These are phyloP conservation scores for Ctenopoma multispine DNA, from an alignment of 2,797 vertebrate genomes.

Conservation along the genomic window DNA sequence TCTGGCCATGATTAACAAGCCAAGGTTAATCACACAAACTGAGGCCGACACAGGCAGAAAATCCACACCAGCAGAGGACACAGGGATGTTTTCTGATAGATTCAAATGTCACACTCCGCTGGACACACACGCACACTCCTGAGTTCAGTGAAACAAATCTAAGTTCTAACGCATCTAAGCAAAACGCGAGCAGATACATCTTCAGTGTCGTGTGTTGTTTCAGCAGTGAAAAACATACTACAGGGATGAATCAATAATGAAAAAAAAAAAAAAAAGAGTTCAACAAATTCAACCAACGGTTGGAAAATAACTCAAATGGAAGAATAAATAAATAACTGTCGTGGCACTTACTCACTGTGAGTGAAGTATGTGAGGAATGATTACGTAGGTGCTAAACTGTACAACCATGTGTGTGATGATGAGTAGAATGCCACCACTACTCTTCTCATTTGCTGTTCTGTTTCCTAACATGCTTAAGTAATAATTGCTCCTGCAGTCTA, in stretches of 20 bases:
- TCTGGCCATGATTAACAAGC: constrained; percentile 1
- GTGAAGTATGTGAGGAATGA: not conserved
- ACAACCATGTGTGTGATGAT: not conserved
- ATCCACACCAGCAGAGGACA: not conserved
- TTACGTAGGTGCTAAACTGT: constrained; percentile 11
- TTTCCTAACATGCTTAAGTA: not conserved
- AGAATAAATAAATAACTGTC: not conserved
- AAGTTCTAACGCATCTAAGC: not conserved
- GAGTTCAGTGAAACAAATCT: not conserved
- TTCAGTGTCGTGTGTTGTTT: not conserved
- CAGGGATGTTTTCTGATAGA: too few relatives aligned
- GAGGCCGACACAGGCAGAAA: not conserved
- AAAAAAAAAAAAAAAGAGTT: too few relatives aligned
- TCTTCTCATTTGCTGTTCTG: not conserved
- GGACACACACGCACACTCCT: not conserved
- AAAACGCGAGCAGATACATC: not conserved
- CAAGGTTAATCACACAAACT: constrained; percentile 27
- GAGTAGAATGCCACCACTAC: not conserved
- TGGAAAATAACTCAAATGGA: not conserved
- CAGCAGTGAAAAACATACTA: not conserved
- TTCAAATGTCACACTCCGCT: not conserved
- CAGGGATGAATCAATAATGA: not conserved
- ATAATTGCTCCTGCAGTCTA: not conserved
- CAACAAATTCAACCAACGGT: not conserved
- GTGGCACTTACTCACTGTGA: constrained; percentile 7